Evolutionary conservation across 2,113 vertebrate genomes (phyloP), one percentile per base, ranked within the genome.

Genomic region (Plestiodon gilberti): DNA sequence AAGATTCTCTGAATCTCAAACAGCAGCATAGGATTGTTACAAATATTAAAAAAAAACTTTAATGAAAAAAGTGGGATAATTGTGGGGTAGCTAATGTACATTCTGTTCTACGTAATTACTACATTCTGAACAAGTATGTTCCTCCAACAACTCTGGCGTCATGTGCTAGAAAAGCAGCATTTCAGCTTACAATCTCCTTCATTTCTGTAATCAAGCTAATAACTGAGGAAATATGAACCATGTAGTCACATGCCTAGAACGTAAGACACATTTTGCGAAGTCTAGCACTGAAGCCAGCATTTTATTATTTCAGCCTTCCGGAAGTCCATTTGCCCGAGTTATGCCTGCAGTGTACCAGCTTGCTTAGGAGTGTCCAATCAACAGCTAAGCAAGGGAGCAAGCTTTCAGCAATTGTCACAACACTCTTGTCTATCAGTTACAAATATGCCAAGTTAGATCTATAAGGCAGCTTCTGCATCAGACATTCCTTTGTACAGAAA

Each of bases 381-480:
- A 52, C 52, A 38, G 23, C 22, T 52, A 75, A 81, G 78, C 48
- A 81, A 77, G 40, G 76, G 80, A 88, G 38, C n/a, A 83, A 88
- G 67, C 5, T 69, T 48, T 48, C 59, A 78, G 15, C 65, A 67
- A 77, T 8, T 40, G 25, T 43, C 48, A 52, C 15, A 4, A n/a
- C 43, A 89, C 67, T 33, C 10, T 55, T 52, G 1, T 67, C 48
- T 62, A 90, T 69, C 88, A 90, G 73, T 22, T 91, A 67, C 70
- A 87, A 84, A 84, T 80, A 59, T 48, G 30, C n/a, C n/a, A 90
- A 52, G 81, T 0, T 89, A 52, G 57, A n/a, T 14, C 73, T 18
- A 81, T 71, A 83, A 78, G 80, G 35, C 70, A n/a, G 6, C 17
- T 59, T 78, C n/a, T 18, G 14, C 64, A 52, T 52, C 9, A 35